A percentile compares a stretch with the other conserved stretches of the same genome.
Conservation (phyloP, 2,888 invertebrate species). For the Caenorhabditis becei region DNA sequence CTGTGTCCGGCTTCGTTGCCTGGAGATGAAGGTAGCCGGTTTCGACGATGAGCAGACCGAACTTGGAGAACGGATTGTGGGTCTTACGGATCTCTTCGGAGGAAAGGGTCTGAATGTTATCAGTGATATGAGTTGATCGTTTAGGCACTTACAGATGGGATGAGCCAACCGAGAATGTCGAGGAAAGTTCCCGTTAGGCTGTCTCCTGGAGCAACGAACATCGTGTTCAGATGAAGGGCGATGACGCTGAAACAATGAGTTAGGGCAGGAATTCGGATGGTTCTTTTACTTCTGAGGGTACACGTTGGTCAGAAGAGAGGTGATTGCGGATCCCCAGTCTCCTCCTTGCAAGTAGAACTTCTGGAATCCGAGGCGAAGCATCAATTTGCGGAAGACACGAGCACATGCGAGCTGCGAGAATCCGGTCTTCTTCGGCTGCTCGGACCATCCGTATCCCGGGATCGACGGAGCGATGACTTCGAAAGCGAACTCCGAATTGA, state of each 20-base stretch:
- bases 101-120: conserved; percentile 52
- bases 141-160: conserved; percentile 56
- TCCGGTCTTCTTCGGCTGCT: conserved; percentile 85
- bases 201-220: conserved; percentile 76
- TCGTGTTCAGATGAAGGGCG: conserved; percentile 87
- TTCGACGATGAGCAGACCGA: conserved; percentile 82
- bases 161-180: conserved; percentile 67
- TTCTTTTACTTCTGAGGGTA: conserved; percentile 84
- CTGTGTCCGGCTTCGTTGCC: conserved; percentile 91
- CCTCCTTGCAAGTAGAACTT: conserved; percentile 87
- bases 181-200: conserved; percentile 55
- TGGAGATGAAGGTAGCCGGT: conserved; percentile 87
- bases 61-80: conserved; percentile 66
- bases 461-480: conserved; percentile 84
- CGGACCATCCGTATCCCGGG: conserved; percentile 85
- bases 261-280: neutral
- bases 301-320: conserved; percentile 85
- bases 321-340: conserved; percentile 89
- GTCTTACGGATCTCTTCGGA: conserved; percentile 47
- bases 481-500: conserved; percentile 78
- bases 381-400: conserved; percentile 86
- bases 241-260: conserved; percentile 82
- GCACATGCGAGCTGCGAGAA: conserved; percentile 80
- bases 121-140: neutral
- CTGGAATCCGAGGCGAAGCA: conserved; percentile 87